These are phyloP conservation scores for Malthinus flaveolus DNA, from an alignment of 2,888 invertebrate species.

Conservation along the genomic window DNA sequence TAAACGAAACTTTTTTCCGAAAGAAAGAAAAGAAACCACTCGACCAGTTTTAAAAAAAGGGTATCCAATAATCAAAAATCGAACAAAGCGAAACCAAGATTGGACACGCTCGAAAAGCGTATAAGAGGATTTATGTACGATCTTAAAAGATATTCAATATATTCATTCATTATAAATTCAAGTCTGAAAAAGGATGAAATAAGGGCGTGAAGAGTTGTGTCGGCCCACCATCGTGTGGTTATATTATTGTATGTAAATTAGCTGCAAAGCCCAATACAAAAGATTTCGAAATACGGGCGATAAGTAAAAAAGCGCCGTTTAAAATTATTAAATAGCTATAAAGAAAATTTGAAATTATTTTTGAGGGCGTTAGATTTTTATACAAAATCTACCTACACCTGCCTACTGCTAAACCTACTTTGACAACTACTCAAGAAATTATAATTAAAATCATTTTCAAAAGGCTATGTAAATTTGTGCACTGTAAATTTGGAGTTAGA, in stretches of 20 bases:
- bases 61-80: conserved; percentile 12
- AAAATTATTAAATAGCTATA: too few relatives aligned
- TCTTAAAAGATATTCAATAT: conserved; percentile 11
- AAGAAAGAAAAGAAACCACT: conserved; percentile 1
- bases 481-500: too few relatives aligned
- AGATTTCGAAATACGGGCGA: too few relatives aligned
- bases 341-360: too few relatives aligned
- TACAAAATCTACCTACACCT: too few relatives aligned
- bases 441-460: too few relatives aligned
- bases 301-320: too few relatives aligned
- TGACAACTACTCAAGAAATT: too few relatives aligned
- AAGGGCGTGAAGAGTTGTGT: conserved; percentile 14
- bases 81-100: conserved; percentile 11
- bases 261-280: neutral
- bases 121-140: conserved; percentile 18
- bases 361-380: too few relatives aligned
- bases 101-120: conserved; percentile 12
- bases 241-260: conserved; percentile 28
- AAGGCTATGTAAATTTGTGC: too few relatives aligned
- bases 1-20: neutral
- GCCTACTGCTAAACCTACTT: too few relatives aligned
- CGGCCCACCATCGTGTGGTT: conserved; percentile 7
- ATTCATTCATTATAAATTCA: conserved; percentile 12
- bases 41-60: conserved; percentile 4
- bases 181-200: conserved; percentile 12